Evolutionary conservation across 1,140 invertebrate species (phyloP).

Genomic region (Anadara kagoshimensis): DNA sequence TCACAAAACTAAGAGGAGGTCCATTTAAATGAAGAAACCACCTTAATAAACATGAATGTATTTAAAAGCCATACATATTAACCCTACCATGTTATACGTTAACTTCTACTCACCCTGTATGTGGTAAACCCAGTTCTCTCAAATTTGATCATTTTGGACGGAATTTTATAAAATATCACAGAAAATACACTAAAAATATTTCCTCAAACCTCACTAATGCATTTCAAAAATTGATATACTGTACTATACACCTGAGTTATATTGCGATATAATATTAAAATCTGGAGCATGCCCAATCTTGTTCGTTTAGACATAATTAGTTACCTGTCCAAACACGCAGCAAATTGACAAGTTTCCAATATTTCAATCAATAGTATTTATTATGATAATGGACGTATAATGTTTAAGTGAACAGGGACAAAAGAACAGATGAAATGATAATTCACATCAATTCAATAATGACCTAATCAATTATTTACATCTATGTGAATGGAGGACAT

Average conservation of each 20-base stretch:
- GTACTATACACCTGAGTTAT: background rate
- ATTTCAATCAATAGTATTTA: no score
- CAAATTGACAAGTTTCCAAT: no score
- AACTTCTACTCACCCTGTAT: conserved; percentile 60
- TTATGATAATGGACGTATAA: no score
- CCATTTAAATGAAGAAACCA: no score
- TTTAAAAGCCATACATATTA: no score
- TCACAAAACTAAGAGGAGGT: no score
- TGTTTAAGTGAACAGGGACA: no score
- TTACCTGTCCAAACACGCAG: conserved; percentile 28
- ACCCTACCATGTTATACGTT: background rate
- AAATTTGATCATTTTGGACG: conserved; percentile 68
- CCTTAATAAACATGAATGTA: no score
- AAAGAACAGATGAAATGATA: no score
- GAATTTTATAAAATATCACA: conserved; percentile 40
- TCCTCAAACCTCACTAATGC: conserved; percentile 23
- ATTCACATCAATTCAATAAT: no score
- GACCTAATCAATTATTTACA: no score
- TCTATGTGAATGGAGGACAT: no score
- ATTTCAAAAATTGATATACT: conserved; percentile 25
- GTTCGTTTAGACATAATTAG: conserved; percentile 12
- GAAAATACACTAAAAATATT: conserved; percentile 15
- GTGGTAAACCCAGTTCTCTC: conserved; percentile 68
- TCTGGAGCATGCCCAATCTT: conserved; percentile 18
- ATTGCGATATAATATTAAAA: background rate